A percentile compares a stretch with the other conserved stretches of the same genome.
These are phyloP conservation scores for Castor canadensis DNA, from an alignment of 2,113 vertebrate species.

Conservation along the genomic window DNA sequence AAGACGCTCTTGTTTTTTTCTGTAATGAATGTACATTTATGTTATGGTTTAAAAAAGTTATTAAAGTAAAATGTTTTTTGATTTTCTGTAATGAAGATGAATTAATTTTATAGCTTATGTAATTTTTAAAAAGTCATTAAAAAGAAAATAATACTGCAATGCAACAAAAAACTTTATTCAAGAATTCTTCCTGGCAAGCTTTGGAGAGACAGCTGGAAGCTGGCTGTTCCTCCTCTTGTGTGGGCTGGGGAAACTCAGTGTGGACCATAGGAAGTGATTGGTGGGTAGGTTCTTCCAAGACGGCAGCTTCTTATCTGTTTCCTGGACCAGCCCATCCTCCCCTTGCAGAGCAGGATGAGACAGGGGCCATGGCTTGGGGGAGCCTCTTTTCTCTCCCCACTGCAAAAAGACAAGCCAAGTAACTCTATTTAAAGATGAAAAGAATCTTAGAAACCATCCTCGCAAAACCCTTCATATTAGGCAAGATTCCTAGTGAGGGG, in stretches of 20 bases:
- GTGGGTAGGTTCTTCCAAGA: background rate
- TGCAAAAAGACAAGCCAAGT: background rate
- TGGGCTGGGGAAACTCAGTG: background rate
- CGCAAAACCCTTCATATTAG: background rate
- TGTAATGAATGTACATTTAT: background rate
- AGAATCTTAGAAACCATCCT: background rate
- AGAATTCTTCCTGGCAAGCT: slow-evolving; percentile 45
- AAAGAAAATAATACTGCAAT: slow-evolving; percentile 25
- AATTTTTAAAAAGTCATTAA: slow-evolving; percentile 51
- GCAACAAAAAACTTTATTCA: slow-evolving; percentile 47
- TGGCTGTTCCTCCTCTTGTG: background rate
- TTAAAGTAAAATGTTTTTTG: slow-evolving; percentile 60
- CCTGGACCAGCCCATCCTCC: background rate
- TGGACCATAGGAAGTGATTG: background rate
- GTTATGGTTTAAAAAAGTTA: slow-evolving; percentile 28
- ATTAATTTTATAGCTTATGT: slow-evolving; percentile 53
- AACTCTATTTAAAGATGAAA: background rate
- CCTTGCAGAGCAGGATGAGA: background rate
- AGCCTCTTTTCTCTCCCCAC: background rate
- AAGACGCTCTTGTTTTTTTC: background rate
- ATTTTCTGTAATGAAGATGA: slow-evolving; percentile 30
- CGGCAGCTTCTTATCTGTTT: background rate
- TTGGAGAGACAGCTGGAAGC: slow-evolving; percentile 12
- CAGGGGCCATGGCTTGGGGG: background rate
- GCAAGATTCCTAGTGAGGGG: background rate